phyloP scores from a whole-genome alignment of 2,797 vertebrate genomes.

The Acestrorhynchus altus region DNA sequence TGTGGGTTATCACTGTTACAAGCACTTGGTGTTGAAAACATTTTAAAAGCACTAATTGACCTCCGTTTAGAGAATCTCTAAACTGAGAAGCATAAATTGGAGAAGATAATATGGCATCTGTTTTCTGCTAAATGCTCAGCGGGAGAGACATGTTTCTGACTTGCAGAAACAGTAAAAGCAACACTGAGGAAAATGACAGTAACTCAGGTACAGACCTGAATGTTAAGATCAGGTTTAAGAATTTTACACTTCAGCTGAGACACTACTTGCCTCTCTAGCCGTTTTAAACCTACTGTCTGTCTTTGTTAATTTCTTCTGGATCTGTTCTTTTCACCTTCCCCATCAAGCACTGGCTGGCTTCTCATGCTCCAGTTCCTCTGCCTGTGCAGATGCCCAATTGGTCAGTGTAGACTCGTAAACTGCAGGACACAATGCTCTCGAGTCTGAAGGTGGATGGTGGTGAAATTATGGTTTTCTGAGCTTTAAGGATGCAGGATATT shows the following conservation, averaged over 20 bases:
- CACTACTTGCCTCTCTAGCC: neutral
- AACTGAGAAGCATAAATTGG: neutral
- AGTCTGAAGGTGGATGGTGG: neutral
- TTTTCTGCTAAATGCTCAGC: neutral
- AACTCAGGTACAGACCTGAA: too few species aligned
- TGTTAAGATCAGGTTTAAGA: too few species aligned
- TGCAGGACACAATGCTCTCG: neutral
- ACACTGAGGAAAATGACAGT: neutral
- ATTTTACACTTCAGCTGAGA: neutral
- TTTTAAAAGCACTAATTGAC: neutral
- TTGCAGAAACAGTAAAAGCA: neutral
- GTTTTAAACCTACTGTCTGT: constrained; percentile 19
- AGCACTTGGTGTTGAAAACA: neutral
- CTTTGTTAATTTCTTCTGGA: constrained; percentile 8
- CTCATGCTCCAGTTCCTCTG: constrained; percentile 37
- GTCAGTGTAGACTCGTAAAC: constrained; percentile 12
- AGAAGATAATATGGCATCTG: neutral
- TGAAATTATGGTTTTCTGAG: neutral
- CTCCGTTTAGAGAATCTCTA: neutral
- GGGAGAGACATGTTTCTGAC: neutral
- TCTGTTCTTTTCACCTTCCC: constrained; percentile 17
- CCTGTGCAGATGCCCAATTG: neutral
- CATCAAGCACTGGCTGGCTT: constrained; percentile 38
- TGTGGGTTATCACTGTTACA: neutral
- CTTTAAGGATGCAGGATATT: constrained; percentile 5